phyloP scores from a whole-genome alignment of 2,113 vertebrate species.

The Sinocyclocheilus maitianheensis region DNA sequence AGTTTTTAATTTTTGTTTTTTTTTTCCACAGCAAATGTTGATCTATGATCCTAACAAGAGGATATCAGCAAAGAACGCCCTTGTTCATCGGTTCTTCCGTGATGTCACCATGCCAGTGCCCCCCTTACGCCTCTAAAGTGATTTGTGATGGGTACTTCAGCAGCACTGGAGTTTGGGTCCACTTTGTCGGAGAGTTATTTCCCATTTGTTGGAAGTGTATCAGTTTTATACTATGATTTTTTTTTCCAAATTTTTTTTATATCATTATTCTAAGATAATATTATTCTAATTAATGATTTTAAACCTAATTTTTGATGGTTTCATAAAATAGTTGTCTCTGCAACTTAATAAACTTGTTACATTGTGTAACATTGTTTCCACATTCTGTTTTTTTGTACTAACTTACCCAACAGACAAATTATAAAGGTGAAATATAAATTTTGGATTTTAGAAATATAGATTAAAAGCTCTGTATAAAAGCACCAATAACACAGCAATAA shows the following conservation, averaged over 20 bases:
- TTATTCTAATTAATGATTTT: conserved; percentile 14
- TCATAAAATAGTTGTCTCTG: neutral
- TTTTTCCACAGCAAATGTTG: conserved; percentile 85
- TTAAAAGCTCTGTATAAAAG: too few species aligned
- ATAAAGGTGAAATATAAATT: too few species aligned
- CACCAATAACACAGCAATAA: too few species aligned
- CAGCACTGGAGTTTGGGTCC: neutral
- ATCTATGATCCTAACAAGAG: conserved; percentile 93
- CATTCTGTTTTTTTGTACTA: too few species aligned
- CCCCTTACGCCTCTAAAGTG: conserved; percentile 81
- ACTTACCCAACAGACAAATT: too few species aligned
- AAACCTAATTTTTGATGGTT: neutral
- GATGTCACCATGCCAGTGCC: conserved; percentile 89
- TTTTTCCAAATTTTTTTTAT: neutral
- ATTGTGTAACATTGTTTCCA: neutral
- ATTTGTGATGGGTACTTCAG: neutral
- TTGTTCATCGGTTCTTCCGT: conserved; percentile 89
- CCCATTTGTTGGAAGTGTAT: neutral
- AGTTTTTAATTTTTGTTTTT: neutral
- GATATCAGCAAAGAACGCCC: conserved; percentile 90
- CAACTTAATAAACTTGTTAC: neutral
- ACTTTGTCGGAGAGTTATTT: neutral
- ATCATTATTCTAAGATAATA: neutral
- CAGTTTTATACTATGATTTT: conserved; percentile 1
- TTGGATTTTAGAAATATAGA: too few species aligned